phyloP scores from a whole-genome alignment of 2,113 vertebrate genomes.

The Neoarius graeffei region DNA sequence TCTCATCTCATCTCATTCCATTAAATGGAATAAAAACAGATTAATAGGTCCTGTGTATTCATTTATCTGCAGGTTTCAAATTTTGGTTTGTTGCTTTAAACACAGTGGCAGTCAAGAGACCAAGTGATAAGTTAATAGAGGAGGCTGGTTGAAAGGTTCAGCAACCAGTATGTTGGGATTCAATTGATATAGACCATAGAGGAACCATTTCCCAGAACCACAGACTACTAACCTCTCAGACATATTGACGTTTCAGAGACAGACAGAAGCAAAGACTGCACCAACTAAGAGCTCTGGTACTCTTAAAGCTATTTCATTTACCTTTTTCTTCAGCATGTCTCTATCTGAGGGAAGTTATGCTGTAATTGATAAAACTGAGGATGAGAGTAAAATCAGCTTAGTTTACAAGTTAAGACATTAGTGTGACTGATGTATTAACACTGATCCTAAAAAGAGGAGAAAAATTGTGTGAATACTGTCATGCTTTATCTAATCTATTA shows the following conservation, averaged over 20 bases:
- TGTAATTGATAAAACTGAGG: background rate
- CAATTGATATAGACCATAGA: background rate
- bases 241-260: background rate
- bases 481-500: background rate
- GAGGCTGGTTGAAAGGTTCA: background rate
- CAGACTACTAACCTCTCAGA: background rate
- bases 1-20: no score
- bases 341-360: background rate
- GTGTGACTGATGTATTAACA: background rate
- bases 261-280: background rate
- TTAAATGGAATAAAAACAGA: background rate
- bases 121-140: background rate
- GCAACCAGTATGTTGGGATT: background rate
- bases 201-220: background rate
- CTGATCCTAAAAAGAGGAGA: background rate
- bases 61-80: background rate
- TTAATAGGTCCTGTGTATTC: conserved; percentile 3
- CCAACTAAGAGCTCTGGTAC: background rate
- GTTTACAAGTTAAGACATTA: background rate
- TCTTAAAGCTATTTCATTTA: background rate
- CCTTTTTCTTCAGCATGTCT: background rate
- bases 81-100: background rate
- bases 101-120: background rate
- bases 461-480: background rate
- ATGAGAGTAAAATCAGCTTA: background rate